These are phyloP conservation scores for Epiperipatus broadwayi DNA, from an alignment of 2,888 invertebrate species.

Conservation along the genomic window DNA sequence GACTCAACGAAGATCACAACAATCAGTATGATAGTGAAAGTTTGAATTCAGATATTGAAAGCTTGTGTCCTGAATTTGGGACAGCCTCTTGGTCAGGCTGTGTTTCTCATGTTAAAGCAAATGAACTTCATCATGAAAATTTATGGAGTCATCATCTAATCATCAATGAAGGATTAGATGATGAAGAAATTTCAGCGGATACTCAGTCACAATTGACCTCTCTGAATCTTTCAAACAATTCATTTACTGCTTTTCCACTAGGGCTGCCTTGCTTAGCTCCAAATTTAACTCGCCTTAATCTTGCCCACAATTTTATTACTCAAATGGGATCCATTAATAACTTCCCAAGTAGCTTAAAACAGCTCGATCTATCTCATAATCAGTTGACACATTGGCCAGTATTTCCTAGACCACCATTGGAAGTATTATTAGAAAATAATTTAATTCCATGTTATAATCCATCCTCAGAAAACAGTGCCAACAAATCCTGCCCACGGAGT, in stretches of 20 bases:
- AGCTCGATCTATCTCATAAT: slow-evolving; percentile 80
- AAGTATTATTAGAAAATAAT: too few species aligned
- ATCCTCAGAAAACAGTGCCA: too few species aligned
- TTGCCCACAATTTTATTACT: slow-evolving; percentile 61
- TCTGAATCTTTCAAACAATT: slow-evolving; percentile 73
- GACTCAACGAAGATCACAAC: too few species aligned
- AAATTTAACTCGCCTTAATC: slow-evolving; percentile 60
- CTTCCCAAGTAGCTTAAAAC: slow-evolving; percentile 69
- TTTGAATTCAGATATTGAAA: neutral
- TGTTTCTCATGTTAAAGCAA: too few species aligned
- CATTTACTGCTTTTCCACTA: slow-evolving; percentile 65
- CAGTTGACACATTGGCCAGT: slow-evolving; percentile 76
- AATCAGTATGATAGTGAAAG: neutral
- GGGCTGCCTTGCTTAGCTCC: slow-evolving; percentile 77
- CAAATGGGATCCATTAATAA: slow-evolving; percentile 66
- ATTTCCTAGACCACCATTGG: too few species aligned
- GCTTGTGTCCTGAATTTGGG: slow-evolving; percentile 9
- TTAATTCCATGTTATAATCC: too few species aligned
- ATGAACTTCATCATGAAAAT: too few species aligned
- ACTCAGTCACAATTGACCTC: slow-evolving; percentile 46
- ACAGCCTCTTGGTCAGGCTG: too few species aligned
- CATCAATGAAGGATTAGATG: slow-evolving; percentile 18
- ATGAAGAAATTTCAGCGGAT: slow-evolving; percentile 17
- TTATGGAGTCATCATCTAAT: slow-evolving; percentile 17
- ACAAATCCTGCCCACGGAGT: too few species aligned